Percentiles rank a stretch among this genome's conserved stretches.
Conservation (phyloP, 1,140 invertebrate genomes). For the Penaeus vannamei region DNA sequence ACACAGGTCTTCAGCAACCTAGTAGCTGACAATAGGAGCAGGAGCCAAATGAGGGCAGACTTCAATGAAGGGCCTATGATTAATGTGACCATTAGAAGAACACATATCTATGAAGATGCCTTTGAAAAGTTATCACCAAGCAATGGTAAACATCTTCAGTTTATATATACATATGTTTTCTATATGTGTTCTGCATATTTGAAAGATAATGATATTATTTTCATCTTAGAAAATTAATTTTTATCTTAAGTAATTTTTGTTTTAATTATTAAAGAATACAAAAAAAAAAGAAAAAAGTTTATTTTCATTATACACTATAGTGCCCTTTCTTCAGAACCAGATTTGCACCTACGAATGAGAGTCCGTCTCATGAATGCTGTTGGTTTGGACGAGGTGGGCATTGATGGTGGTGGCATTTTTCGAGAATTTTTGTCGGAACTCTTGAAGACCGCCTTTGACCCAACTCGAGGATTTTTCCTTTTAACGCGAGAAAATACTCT, state of each 20-base stretch:
- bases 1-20: conserved; percentile 84
- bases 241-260: too few relatives aligned
- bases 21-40: conserved; percentile 77
- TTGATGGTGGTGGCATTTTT: conserved; percentile 94
- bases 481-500: conserved; percentile 93
- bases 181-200: not conserved
- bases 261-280: not conserved
- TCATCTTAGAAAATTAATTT: too few relatives aligned
- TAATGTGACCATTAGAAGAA: conserved; percentile 86
- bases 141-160: conserved; percentile 79
- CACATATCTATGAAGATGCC: conserved; percentile 97
- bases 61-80: conserved; percentile 73
- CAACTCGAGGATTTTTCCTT: conserved; percentile 94
- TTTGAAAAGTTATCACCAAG: conserved; percentile 93
- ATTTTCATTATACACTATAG: not conserved
- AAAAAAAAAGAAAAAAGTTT: not conserved
- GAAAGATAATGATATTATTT: not conserved
- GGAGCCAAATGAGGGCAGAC: conserved; percentile 60
- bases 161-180: not conserved
- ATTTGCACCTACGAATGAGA: conserved; percentile 86
- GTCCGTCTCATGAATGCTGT: conserved; percentile 92
- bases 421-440: conserved; percentile 93
- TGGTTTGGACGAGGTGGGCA: conserved; percentile 93
- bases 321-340: conserved; percentile 79
- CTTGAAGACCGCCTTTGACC: conserved; percentile 95